Base-by-base conservation (phyloP, 2,113 vertebrate genomes). In the Seriola dumerili region DNA sequence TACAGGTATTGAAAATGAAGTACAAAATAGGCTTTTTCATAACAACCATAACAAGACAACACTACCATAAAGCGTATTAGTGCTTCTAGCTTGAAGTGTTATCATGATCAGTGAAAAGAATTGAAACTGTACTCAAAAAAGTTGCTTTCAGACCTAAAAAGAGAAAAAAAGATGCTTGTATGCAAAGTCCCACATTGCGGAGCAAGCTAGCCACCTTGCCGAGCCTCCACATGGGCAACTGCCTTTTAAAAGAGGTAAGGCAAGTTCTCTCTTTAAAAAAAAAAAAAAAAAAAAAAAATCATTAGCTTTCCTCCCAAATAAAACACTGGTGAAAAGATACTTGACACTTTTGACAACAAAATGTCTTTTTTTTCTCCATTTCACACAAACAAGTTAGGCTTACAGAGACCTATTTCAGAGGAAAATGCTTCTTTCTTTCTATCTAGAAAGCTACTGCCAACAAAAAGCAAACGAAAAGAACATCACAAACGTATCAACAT, bases 11-110 rank as follows among this genome's bases (percentile, higher is more conserved):
- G 79, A 93, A 94, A 93, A 89, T 85, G 91, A 94, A 89, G 84
- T 94, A 94, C 67, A 95, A 95, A 95, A 93, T 75, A 88, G 83
- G 83, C 76, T 77, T 93, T 89, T 93, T 83, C 72, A 84, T 78
- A 84, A 94, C 91, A 92, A 92, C 87, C 78, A 81, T 84, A 92
- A 89, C 80, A 89, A 86, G 81, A 93, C 92, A 89, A 92, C 66
- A 93, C 92, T 94, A 94, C 84, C 82, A 77, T 89, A 93, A 94
- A 94, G 94, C 91, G 88, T 89, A 93, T 95, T 94, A 95, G 94
- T 94, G 94, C 91, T 93, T 94, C 92, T 94, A 95, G 88, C 92
- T 89, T 94, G 83, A 88, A 88, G 90, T 90, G 91, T 94, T 93
- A 92, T 92, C 84, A 71, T 86, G 87, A 88, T 64, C 86, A 85